Evolutionary conservation across 2,888 invertebrate genomes (phyloP).

Genomic region (Nomada fucata): DNA sequence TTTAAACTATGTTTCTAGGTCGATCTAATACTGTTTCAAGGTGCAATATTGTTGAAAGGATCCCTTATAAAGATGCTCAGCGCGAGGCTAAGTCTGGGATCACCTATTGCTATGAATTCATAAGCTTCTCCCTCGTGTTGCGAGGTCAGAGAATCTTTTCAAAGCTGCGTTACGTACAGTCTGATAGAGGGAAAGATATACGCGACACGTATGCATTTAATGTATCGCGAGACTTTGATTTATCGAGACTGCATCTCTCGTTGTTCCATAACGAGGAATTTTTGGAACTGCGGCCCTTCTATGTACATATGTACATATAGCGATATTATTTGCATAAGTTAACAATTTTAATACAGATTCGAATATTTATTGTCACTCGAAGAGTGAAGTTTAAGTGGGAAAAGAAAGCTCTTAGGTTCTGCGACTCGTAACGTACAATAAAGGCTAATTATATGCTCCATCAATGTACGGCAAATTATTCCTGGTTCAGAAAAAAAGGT

Average conservation of each 20-base stretch:
- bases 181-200: slow-evolving; percentile 7
- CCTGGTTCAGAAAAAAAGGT: slow-evolving; percentile 1
- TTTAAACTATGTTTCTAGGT: slow-evolving; percentile 10
- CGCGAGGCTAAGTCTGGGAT: slow-evolving; percentile 4
- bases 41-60: slow-evolving; percentile 9
- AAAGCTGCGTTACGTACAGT: slow-evolving; percentile 7
- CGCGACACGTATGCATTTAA: slow-evolving; percentile 13
- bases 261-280: slow-evolving; percentile 2
- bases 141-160: slow-evolving; percentile 5
- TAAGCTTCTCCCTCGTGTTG: not conserved
- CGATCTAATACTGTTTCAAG: slow-evolving; percentile 21
- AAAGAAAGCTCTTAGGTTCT: not conserved
- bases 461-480: not conserved
- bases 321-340: not conserved
- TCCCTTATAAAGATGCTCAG: slow-evolving; percentile 21
- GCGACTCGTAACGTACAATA: not conserved
- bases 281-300: not conserved
- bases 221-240: not conserved
- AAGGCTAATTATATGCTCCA: not conserved
- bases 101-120: slow-evolving; percentile 23
- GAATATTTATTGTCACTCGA: too few relatives aligned
- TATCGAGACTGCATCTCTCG: not conserved
- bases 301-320: not conserved
- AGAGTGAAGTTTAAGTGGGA: too few relatives aligned
- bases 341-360: too few relatives aligned